Base-by-base conservation (phyloP, 2,888 invertebrate species). In the Dusona sp. region DNA sequence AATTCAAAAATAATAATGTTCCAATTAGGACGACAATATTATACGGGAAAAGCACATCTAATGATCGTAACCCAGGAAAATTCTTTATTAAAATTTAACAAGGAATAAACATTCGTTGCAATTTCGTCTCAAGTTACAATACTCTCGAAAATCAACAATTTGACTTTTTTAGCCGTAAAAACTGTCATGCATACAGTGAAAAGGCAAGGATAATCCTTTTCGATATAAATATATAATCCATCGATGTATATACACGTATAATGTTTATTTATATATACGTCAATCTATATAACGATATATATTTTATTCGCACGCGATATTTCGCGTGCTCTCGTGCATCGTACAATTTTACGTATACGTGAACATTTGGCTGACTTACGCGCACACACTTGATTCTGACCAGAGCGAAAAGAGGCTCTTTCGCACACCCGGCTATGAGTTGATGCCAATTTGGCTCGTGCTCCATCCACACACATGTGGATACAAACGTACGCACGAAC, bases 401-500 rank as follows among this genome's bases (percentile, higher is more conserved):
- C 11, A 22, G 29, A 75, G 48, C 33, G 51, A 38, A 33, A 48
- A 29, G 51, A 79, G 54, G 51, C 29, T 42, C 64, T 65, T 57
- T 73, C 57, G 72, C 77, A 79, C 83, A 79, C 79, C 79, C 77
- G 86, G 72, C 79, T 38, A 33, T 13, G 61, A 61, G 42, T 78
- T 45, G 79, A 86, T 80, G 83, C 86, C 86, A 86, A 86, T 86
- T 86, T 86, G 86, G 86, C 85, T 85, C 85, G 85, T 85, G 85
- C 85, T 70, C 85, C 70, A 70, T 73, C 61, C 33, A 48, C 48
- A 80, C 61, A 82, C 74, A 79, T 74, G n/a, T n/a, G 57, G 68
- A 57, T 57, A 38, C 48, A 48, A 51, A 38, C 54, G 36, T 51
- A 73, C 72, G 64, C 48, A 51, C 1, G 19, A 57, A 25, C 54